A percentile compares a stretch with the other conserved stretches of the same genome.
These are phyloP conservation scores for Lysandra bellargus DNA, from an alignment of 2,888 invertebrate species.

Conservation along the genomic window DNA sequence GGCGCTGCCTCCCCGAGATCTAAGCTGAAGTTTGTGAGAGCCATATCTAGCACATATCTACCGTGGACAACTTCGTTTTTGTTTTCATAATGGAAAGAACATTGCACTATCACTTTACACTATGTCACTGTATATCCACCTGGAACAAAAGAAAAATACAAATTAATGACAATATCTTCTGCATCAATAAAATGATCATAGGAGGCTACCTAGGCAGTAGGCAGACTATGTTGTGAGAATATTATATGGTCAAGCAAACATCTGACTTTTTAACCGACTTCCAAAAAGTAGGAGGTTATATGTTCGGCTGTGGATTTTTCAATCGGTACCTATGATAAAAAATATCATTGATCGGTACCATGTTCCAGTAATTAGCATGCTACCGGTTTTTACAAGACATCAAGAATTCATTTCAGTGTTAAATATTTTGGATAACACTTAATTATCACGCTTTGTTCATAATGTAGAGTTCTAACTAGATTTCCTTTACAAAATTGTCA, in stretches of 20 bases:
- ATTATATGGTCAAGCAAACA: not conserved
- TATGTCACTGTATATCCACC: constrained; percentile 53
- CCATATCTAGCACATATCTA: constrained; percentile 68
- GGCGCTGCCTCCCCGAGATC: constrained; percentile 62
- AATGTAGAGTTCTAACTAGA: not conserved
- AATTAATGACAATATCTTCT: not conserved
- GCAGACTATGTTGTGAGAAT: too few species aligned
- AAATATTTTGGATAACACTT: too few species aligned
- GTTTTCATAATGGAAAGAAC: constrained; percentile 55
- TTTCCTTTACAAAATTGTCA: not conserved
- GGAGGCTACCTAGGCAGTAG: not conserved
- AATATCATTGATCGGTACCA: too few species aligned
- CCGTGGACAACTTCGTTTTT: constrained; percentile 45
- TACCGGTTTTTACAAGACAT: too few species aligned
- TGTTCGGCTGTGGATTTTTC: too few species aligned
- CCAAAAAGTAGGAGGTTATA: too few species aligned
- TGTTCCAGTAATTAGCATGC: too few species aligned
- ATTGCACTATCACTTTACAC: constrained; percentile 60
- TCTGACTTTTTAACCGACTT: too few species aligned
- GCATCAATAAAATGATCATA: not conserved
- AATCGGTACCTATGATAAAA: too few species aligned
- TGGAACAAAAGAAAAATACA: constrained; percentile 55
- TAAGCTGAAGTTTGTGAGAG: constrained; percentile 70
- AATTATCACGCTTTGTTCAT: not conserved
- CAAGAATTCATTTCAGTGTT: too few species aligned